A percentile compares a stretch with the other conserved stretches of the same genome.
Conservation (phyloP, 2,888 invertebrate genomes). For the Stenchaetothrips biformis region DNA sequence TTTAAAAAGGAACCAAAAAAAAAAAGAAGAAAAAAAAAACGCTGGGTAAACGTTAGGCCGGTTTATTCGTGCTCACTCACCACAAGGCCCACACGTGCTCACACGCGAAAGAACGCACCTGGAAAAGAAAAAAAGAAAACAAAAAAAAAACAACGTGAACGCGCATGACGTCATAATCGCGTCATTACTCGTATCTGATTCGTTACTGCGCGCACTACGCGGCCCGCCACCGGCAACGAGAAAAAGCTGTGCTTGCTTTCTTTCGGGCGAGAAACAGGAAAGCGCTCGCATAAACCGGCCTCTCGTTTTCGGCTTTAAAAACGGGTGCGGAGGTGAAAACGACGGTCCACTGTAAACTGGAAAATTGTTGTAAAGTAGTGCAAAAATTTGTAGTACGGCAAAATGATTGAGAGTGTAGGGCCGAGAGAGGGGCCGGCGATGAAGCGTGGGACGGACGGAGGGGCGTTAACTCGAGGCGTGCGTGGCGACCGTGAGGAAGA, state of each 20-base stretch:
- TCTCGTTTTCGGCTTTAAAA: too few relatives aligned
- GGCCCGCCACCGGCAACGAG: neutral
- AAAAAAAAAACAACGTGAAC: neutral
- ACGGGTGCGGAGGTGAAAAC: too few relatives aligned
- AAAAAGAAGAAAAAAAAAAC: neutral
- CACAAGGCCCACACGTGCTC: neutral
- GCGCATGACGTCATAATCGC: neutral
- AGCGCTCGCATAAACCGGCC: too few relatives aligned
- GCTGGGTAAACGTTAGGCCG: neutral
- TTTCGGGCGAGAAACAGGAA: too few relatives aligned
- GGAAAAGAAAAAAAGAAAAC: neutral
- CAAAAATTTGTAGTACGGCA: too few relatives aligned
- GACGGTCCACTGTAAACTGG: too few relatives aligned
- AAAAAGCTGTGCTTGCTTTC: neutral
- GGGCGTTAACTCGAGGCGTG: too few relatives aligned
- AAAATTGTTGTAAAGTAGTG: too few relatives aligned
- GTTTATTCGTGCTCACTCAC: neutral
- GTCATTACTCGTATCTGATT: neutral
- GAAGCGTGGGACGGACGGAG: too few relatives aligned
- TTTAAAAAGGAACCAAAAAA: neutral
- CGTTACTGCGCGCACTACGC: neutral
- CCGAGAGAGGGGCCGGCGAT: too few relatives aligned
- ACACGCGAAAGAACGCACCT: neutral
- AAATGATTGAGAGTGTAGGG: too few relatives aligned
- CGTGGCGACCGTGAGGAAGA: too few relatives aligned